Base-by-base conservation (phyloP, 2,888 invertebrate species). In the Idaea biselata region DNA sequence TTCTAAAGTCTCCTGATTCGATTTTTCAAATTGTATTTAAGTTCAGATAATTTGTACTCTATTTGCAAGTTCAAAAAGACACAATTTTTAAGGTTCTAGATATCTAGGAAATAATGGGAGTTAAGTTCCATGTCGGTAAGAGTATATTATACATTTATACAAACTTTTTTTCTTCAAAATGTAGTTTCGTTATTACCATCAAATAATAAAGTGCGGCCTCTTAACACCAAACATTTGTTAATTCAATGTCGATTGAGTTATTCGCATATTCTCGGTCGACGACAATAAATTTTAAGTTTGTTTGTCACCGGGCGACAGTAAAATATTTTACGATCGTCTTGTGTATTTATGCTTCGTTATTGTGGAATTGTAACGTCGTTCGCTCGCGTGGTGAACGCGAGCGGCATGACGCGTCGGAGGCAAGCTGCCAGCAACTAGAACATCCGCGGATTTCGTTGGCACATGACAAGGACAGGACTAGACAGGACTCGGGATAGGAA, bases 381-480 rank as follows among this genome's bases (percentile, higher is more conserved):
- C 25, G 25, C 25, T 25, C 25, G 1, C 25, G 5, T 25, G n/a
- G n/a, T n/a, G n/a, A 25, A 3, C 25, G 58, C 44, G 56, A 60
- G 59, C 63, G 63, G 60, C 65, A 33, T 25, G 58, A 17, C 17
- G 31, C 17, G n/a, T 17, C 17, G 44, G 33, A 32, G 59, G 60
- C 60, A 17, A 31, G 16, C 14, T 53, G 55, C 59, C 55, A 58
- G 60, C 57, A 18, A 53, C 31, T 56, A 60, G 33, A 55, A 54
- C 31, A 62, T 62, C 33, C 76, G 74, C 78, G 77, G 88, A 84
- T 89, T 86, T 88, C 89, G 90, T 86, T 88, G 91, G 91, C 91
- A 91, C 91, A 80, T 83, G 81, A 83, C 86, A 78, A 84, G 89
- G 84, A 76, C 75, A 83, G 91, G 91, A 92, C 91, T 91, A 91